A percentile compares a stretch with the other conserved stretches of the same genome.
Evolutionary conservation across 1,140 invertebrate genomes (phyloP).

Genomic region (Zaprionus nigranus): DNA sequence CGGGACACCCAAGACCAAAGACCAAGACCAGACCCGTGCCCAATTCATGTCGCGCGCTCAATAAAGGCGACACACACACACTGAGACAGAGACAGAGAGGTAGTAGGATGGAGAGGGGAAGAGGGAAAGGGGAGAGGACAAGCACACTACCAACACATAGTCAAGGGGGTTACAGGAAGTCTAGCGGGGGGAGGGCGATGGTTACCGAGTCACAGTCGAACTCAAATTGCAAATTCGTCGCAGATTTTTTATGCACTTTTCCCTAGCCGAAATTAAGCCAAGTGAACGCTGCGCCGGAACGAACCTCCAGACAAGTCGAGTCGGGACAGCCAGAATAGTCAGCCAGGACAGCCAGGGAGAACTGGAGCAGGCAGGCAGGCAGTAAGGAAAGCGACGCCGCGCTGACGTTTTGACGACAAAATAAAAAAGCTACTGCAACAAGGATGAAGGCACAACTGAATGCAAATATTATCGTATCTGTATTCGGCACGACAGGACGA

Average conservation of each 20-base stretch:
- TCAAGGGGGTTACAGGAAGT: conserved; percentile 17
- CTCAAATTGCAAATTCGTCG: conserved; percentile 81
- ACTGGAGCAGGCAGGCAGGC: not conserved
- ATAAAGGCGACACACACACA: conserved; percentile 64
- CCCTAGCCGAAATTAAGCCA: conserved; percentile 79
- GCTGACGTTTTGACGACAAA: conserved; percentile 79
- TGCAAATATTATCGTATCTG: conserved; percentile 81
- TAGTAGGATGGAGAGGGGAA: not conserved
- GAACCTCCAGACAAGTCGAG: conserved; percentile 59
- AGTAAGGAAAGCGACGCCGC: conserved; percentile 34
- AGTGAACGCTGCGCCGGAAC: conserved; percentile 69
- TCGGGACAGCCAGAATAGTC: not conserved
- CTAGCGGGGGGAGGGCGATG: conserved; percentile 14
- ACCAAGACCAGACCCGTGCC: conserved; percentile 37
- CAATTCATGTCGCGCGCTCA: conserved; percentile 70
- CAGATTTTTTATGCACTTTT: conserved; percentile 82
- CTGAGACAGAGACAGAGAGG: conserved; percentile 4
- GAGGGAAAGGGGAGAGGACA: not conserved
- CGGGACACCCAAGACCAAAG: conserved; percentile 3
- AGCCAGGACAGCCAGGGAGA: conserved; percentile 5
- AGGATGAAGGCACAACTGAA: conserved; percentile 68
- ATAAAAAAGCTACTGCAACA: conserved; percentile 64
- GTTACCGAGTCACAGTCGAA: conserved; percentile 52
- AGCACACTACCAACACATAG: not conserved
- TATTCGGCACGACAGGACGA: conserved; percentile 35